Percentiles rank a stretch among this genome's conserved stretches.
These are phyloP conservation scores for Hybognathus amarus DNA, from an alignment of 2,797 vertebrate genomes.

Conservation along the genomic window DNA sequence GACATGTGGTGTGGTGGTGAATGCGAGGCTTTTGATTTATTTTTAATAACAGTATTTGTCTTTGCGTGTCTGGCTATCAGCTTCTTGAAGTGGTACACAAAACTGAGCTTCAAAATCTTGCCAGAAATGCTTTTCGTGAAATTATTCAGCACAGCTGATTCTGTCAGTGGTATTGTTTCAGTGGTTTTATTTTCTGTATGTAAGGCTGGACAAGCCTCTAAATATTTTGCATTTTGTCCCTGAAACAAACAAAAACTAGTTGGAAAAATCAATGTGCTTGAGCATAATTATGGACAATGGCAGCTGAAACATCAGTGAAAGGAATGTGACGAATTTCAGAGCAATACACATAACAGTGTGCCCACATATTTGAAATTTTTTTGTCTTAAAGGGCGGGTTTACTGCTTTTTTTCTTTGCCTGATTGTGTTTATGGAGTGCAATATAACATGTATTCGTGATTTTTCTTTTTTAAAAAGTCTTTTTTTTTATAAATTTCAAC, in stretches of 20 bases:
- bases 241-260: neutral
- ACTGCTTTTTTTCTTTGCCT: too few species aligned
- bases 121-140: neutral
- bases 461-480: too few species aligned
- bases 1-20: neutral
- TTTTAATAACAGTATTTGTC: neutral
- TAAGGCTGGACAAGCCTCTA: neutral
- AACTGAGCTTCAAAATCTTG: neutral
- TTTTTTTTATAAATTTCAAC: too few species aligned
- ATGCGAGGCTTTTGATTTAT: neutral
- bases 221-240: slow-evolving; percentile 3
- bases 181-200: neutral
- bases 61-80: neutral
- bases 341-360: neutral
- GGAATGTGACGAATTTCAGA: neutral
- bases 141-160: neutral
- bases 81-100: neutral
- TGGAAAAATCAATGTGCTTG: neutral
- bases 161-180: neutral
- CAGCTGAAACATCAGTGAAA: neutral
- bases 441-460: too few species aligned
- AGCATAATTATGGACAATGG: neutral
- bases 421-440: too few species aligned
- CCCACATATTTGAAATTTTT: neutral
- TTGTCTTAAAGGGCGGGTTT: too few species aligned